Base-by-base conservation (phyloP, 2,888 invertebrate species). In the Phrixothrix hirtus region DNA sequence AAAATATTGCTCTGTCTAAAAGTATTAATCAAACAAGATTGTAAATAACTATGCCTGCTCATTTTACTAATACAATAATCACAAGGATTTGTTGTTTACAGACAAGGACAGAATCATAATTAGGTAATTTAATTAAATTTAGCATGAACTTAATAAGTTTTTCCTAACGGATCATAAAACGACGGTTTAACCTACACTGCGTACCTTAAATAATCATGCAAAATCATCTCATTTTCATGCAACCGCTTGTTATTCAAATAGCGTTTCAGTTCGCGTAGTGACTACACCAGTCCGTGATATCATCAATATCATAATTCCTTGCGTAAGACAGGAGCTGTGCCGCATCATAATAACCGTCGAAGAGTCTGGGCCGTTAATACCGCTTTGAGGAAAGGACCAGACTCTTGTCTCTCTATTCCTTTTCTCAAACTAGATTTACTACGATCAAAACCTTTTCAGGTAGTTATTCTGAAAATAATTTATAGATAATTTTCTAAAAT, bases 221-320 rank as follows among this genome's bases (percentile, higher is more conserved):
- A 52, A 52, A 52, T 52, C 38, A 49, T 49, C 54, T 55, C 54
- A 55, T 55, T 55, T 55, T 55, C 49, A 55, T 55, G 51, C 43
- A 42, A 49, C 42, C 31, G 31, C 54, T 55, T 57, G 46, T 51
- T 57, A 54, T 57, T 57, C 57, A 57, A 53, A 49, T 53, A 45
- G 45, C 36, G 49, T 46, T 42, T 39, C 42, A 45, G 45, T 49
- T 41, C 52, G 53, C 52, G 44, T 46, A 53, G 49, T 55, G 58
- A 52, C 55, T 60, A 59, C 59, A 42, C 61, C 58, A 54, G 55
- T 64, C 65, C 67, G 63, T 68, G 73, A 72, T 71, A 72, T 71
- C 70, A 72, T 72, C 72, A 70, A 72, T 72, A 70, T 71, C 70
- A 71, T 72, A 72, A 71, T 70, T 72, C 69, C 66, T 70, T 68